Base-by-base conservation (phyloP, 2,113 vertebrate genomes). In the Dicrurus megarhynchus region DNA sequence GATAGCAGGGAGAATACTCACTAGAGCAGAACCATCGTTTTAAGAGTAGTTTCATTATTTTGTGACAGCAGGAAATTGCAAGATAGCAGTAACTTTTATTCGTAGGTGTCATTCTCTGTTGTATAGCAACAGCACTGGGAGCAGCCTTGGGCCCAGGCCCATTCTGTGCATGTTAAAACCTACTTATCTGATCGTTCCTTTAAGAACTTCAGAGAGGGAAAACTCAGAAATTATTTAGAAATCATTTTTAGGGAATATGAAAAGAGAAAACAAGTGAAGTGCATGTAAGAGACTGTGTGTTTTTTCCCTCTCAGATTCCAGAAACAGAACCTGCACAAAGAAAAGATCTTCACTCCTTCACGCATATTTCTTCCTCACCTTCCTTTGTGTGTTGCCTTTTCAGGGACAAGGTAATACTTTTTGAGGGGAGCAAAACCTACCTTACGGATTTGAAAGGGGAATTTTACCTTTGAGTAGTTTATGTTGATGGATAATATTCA, bases 51-150 rank as follows among this genome's bases (percentile, higher is more conserved):
- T 91, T 83, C 75, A 64, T 94, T 71, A 83, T 82, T 93, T 76
- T 85, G 78, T 90, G 63, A 73, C 50, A 88, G 82, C 59, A 95
- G 84, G 79, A 91, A 95, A 96, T 79, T 87, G 67, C 67, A 91
- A 88, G 70, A 63, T 74, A 85, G 57, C 39, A 65, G 67, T 57
- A 63, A 93, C 59, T 87, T 80, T 46, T 86, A 69, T 94, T 80
- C 4, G 0, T 63, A 73, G 50, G 20, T 78, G 65, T 63, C 47
- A 41, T 90, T 94, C 42, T 83, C 49, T 64, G 13, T 65, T 77
- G 41, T 84, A 30, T 7, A 77, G 46, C 16, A 84, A 12, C 28
- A 92, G 44, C 16, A 9, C 39, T 39, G 63, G 56, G 46, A 91
- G 23, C 16, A 50, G 67, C 32, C n/a, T 32, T 42, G 52, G 55